phyloP scores from a whole-genome alignment of 2,113 vertebrate species.

The Caloenas nicobarica region DNA sequence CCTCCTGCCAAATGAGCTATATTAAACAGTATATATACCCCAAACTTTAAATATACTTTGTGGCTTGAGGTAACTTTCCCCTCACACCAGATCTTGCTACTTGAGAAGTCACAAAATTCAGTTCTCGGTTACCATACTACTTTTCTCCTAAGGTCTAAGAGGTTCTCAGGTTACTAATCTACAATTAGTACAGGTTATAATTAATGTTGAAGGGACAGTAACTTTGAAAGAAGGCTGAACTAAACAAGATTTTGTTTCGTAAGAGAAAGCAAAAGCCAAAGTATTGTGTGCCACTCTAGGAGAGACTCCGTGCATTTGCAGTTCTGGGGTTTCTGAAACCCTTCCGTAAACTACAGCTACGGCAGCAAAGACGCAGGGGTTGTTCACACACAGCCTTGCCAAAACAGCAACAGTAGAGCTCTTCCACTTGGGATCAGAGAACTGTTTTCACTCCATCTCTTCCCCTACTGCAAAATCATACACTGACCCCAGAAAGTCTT shows the following conservation, averaged over 20 bases:
- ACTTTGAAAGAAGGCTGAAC: neutral
- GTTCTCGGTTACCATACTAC: neutral
- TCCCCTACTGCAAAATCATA: neutral
- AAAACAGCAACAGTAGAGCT: neutral
- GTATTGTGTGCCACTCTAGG: neutral
- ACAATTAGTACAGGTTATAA: neutral
- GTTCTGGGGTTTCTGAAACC: neutral
- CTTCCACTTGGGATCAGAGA: neutral
- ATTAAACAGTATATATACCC: neutral
- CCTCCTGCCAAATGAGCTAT: neutral
- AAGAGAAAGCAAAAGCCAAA: neutral
- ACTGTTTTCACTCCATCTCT: neutral
- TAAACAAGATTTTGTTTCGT: neutral
- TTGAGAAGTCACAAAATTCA: neutral
- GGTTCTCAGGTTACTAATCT: neutral
- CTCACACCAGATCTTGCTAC: neutral
- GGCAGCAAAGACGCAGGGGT: neutral
- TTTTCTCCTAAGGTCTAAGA: neutral
- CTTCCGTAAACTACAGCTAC: neutral
- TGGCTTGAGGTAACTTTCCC: neutral
- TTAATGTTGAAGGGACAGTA: neutral
- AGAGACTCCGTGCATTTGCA: neutral
- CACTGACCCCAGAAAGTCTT: neutral
- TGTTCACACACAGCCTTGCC: rapidly evolving
- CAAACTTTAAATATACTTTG: neutral